phyloP scores from a whole-genome alignment of 2,888 invertebrate genomes.

The Macrosiphum euphorbiae region DNA sequence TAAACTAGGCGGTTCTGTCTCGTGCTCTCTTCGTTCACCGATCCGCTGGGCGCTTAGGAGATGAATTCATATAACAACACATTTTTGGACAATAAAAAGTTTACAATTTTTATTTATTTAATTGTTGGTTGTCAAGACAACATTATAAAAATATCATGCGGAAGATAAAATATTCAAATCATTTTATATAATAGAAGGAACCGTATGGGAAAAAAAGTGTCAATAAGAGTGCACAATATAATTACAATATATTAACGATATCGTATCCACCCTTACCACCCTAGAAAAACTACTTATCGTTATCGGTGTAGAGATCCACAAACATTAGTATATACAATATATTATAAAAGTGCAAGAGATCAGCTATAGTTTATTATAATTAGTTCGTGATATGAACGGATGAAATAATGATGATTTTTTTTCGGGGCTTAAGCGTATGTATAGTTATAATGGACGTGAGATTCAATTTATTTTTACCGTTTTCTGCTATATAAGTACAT shows the following conservation, averaged over 20 bases:
- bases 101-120: no score
- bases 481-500: not conserved
- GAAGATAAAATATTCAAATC: not conserved
- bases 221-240: not conserved
- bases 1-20: not conserved
- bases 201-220: not conserved
- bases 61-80: not conserved
- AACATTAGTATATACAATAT: not conserved
- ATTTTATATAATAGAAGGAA: not conserved
- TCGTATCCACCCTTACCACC: not conserved
- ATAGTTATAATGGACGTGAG: not conserved
- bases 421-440: not conserved
- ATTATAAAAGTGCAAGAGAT: no score
- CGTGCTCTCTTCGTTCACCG: not conserved
- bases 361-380: no score
- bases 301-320: not conserved
- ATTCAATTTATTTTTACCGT: slow-evolving; percentile 12
- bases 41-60: not conserved
- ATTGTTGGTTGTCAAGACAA: no score
- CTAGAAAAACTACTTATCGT: not conserved
- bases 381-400: not conserved
- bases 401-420: not conserved
- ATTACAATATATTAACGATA: not conserved
- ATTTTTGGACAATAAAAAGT: not conserved
- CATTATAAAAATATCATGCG: not conserved